Evolutionary conservation across 2,888 invertebrate species (phyloP).

Genomic region (Osmoderma eremita): DNA sequence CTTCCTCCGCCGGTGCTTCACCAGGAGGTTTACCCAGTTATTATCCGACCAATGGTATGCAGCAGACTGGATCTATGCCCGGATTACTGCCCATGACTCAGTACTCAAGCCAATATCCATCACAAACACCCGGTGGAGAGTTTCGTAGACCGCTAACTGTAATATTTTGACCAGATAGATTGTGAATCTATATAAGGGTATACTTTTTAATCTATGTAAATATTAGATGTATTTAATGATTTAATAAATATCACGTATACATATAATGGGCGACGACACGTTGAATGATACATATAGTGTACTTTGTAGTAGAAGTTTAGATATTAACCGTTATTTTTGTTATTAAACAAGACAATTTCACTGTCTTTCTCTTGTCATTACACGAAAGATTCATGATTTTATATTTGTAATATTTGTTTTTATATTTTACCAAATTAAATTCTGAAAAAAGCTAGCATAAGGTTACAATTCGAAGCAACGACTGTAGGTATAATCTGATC

Average conservation of each 20-base stretch:
- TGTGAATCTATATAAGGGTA: slow-evolving; percentile 55
- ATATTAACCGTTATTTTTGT: background rate
- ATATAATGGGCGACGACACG: slow-evolving; percentile 25
- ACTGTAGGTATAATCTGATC: no score
- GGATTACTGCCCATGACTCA: slow-evolving; percentile 73
- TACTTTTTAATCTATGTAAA: slow-evolving; percentile 34
- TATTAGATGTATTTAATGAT: slow-evolving; percentile 34
- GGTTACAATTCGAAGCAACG: no score
- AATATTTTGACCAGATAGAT: slow-evolving; percentile 82
- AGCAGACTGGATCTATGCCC: slow-evolving; percentile 59
- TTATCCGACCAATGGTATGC: slow-evolving; percentile 66
- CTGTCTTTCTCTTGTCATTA: no score
- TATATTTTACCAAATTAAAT: no score
- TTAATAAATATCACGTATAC: slow-evolving; percentile 32
- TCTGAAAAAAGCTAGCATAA: no score
- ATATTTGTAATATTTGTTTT: no score
- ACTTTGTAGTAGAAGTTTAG: slow-evolving; percentile 19
- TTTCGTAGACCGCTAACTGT: slow-evolving; percentile 80
- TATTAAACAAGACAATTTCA: no score
- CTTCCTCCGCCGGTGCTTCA: slow-evolving; percentile 73
- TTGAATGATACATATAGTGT: slow-evolving; percentile 16
- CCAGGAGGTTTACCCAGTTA: slow-evolving; percentile 70
- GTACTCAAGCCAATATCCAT: slow-evolving; percentile 68
- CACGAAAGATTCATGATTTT: no score
- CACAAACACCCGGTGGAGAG: slow-evolving; percentile 72